These are phyloP conservation scores for Oreortyx pictus DNA, from an alignment of 2,797 vertebrate genomes.

Conservation along the genomic window DNA sequence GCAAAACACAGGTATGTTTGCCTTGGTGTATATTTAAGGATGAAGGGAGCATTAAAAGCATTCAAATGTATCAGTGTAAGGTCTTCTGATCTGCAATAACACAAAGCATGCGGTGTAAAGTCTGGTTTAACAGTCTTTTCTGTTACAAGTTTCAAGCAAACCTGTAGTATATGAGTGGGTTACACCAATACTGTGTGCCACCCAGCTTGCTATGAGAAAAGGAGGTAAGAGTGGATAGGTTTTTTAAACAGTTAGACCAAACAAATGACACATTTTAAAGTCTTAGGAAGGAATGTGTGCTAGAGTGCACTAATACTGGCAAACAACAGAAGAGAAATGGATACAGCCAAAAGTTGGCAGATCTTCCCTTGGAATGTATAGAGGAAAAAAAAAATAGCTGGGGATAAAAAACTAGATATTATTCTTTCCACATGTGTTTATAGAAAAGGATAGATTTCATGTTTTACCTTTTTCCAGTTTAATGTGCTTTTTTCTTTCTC, in stretches of 20 bases:
- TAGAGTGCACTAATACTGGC: constrained; percentile 36
- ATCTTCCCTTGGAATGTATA: constrained; percentile 54
- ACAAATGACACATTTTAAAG: constrained; percentile 41
- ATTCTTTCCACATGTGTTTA: constrained; percentile 71
- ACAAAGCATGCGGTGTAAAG: neutral
- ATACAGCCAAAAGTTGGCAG: constrained; percentile 39
- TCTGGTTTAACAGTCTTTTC: neutral
- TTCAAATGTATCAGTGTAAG: rapidly evolving
- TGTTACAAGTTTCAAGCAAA: neutral
- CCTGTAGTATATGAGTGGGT: rapidly evolving
- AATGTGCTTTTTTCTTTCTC: constrained; percentile 27
- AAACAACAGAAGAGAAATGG: constrained; percentile 45
- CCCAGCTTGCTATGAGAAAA: constrained; percentile 32
- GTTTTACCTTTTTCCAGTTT: constrained; percentile 57
- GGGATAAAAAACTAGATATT: constrained; percentile 62
- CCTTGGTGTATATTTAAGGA: neutral
- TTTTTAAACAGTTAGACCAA: constrained; percentile 41
- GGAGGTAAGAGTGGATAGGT: neutral
- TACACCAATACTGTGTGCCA: neutral
- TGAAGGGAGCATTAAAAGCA: neutral
- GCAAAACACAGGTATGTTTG: neutral
- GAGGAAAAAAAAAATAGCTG: neutral
- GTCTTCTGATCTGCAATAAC: neutral
- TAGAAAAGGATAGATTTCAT: constrained; percentile 58
- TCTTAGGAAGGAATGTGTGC: constrained; percentile 53